Percentiles rank a stretch among this genome's conserved stretches.
These are phyloP conservation scores for Morinoia aosen DNA, from an alignment of 2,888 invertebrate genomes.

Conservation along the genomic window DNA sequence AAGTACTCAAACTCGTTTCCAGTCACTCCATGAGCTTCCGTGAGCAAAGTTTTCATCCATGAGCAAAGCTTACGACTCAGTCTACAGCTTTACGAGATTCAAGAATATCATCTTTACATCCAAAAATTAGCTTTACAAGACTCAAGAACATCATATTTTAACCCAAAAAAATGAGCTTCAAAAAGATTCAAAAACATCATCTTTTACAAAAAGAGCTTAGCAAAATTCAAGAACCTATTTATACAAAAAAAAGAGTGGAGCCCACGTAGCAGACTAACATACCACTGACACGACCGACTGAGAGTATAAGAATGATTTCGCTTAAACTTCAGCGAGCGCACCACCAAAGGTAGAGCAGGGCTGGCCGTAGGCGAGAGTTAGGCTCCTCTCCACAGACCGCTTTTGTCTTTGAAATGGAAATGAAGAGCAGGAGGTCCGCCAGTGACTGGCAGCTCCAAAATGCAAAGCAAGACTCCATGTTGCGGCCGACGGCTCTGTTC, in stretches of 20 bases:
- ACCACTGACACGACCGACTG: neutral
- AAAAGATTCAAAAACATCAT: too few relatives aligned
- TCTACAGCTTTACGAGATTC: too few relatives aligned
- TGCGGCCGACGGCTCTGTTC: neutral
- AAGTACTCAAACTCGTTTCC: too few relatives aligned
- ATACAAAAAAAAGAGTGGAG: neutral
- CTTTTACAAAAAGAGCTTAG: too few relatives aligned
- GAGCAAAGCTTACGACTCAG: too few relatives aligned
- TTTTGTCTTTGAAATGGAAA: constrained; percentile 40
- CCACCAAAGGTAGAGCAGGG: neutral
- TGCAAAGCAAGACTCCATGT: constrained; percentile 17
- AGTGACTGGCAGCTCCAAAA: neutral
- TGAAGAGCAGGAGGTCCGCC: neutral
- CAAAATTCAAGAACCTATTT: too few relatives aligned
- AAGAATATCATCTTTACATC: too few relatives aligned
- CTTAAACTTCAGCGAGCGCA: neutral
- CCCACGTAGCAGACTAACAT: neutral
- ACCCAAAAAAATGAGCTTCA: too few relatives aligned
- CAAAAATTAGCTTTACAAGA: too few relatives aligned
- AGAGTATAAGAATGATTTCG: neutral
- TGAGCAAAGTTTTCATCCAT: too few relatives aligned
- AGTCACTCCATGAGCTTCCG: too few relatives aligned
- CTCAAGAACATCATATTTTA: too few relatives aligned
- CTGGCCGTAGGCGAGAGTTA: neutral
- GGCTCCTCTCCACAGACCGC: neutral